These are phyloP conservation scores for Apocrypta bakeri DNA, from an alignment of 1,140 invertebrate species.

Conservation along the genomic window DNA sequence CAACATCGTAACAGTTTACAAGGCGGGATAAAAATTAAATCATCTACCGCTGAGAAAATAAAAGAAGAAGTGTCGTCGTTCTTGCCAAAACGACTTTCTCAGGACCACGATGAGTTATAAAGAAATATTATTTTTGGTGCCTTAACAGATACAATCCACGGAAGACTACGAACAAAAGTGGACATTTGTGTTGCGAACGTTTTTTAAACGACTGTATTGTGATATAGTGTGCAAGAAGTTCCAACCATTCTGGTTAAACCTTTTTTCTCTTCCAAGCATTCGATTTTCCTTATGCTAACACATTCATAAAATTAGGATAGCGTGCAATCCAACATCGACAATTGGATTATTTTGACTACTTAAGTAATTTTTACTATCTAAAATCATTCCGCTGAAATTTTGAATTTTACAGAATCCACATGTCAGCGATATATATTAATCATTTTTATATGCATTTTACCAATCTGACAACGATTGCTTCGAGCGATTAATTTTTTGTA, in stretches of 20 bases:
- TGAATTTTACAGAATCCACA: not conserved
- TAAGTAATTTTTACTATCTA: not conserved
- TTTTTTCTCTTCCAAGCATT: conserved; percentile 3
- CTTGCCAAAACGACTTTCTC: not conserved
- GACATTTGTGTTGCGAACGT: not conserved
- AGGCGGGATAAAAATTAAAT: conserved; percentile 51
- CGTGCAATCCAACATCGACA: not conserved
- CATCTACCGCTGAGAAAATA: conserved; percentile 54
- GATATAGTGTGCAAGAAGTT: not conserved
- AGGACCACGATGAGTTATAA: conserved; percentile 57
- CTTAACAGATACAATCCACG: conserved; percentile 19
- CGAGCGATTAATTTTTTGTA: not conserved
- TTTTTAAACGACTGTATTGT: conserved; percentile 35
- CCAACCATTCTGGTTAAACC: not conserved
- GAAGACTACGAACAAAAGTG: conserved; percentile 9
- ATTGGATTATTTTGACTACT: not conserved
- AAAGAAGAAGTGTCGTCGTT: conserved; percentile 39
- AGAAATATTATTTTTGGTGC: conserved; percentile 42
- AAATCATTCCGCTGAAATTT: not conserved
- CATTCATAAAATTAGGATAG: not conserved
- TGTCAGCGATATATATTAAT: not conserved
- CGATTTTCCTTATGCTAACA: not conserved
- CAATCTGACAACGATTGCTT: not conserved
- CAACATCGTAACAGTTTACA: conserved; percentile 46
- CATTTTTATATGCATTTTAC: not conserved